Evolutionary conservation across 2,888 invertebrate species (phyloP).

Genomic region (Aethes cnicana): DNA sequence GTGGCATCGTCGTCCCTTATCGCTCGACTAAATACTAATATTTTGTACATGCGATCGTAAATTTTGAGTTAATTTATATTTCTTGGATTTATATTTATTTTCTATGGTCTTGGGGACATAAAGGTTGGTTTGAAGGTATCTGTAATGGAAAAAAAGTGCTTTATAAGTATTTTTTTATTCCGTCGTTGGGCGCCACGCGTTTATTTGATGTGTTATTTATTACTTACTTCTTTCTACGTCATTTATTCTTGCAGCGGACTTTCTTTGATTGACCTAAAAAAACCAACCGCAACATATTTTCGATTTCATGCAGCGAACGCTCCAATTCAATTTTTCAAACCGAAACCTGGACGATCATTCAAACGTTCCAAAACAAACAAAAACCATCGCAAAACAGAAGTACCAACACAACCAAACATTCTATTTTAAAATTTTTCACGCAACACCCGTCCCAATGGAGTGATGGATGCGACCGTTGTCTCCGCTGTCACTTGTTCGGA

Average conservation of each 20-base stretch:
- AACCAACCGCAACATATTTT: no score
- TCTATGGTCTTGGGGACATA: neutral
- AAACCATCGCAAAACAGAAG: neutral
- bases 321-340: no score
- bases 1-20: slow-evolving; percentile 2
- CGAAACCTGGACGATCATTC: neutral
- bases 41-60: slow-evolving; percentile 28
- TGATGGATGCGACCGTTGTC: slow-evolving; percentile 23
- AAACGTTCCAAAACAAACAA: slow-evolving; percentile 4
- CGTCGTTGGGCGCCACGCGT: no score
- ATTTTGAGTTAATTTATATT: neutral
- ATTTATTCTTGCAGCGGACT: no score
- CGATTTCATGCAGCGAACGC: no score
- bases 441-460: slow-evolving; percentile 16
- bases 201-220: no score
- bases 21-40: slow-evolving; percentile 21
- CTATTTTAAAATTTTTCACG: slow-evolving; percentile 24
- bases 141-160: no score
- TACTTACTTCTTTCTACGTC: no score
- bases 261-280: no score
- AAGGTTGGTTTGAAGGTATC: no score
- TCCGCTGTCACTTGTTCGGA: slow-evolving; percentile 22
- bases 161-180: no score
- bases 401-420: slow-evolving; percentile 13
- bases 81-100: neutral